Conservation (phyloP, 2,113 vertebrate genomes). For the Xenopus laevis region DNA sequence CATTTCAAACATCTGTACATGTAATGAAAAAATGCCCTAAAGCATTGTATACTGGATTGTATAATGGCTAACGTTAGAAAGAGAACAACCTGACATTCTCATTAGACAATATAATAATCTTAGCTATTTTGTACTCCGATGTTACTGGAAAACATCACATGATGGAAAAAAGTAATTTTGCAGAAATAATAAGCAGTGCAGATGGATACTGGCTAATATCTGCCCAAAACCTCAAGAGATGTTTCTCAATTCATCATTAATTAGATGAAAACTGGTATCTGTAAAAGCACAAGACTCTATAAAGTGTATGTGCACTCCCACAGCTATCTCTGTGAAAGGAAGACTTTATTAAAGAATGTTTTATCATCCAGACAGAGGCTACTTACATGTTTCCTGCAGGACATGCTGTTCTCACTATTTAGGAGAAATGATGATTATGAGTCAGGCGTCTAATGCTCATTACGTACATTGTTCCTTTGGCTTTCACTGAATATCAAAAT, state of each 20-base stretch:
- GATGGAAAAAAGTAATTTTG: constrained; percentile 23
- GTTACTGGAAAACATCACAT: constrained; percentile 7
- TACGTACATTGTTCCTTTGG: background rate
- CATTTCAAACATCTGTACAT: no score
- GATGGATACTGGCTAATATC: constrained; percentile 7
- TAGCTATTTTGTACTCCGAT: no score
- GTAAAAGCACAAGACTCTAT: background rate
- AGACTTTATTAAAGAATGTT: constrained; percentile 21
- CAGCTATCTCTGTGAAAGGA: constrained; percentile 7
- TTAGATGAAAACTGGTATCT: background rate
- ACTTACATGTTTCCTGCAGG: background rate
- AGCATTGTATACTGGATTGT: no score
- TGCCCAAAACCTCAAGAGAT: constrained; percentile 10
- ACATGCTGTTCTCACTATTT: constrained; percentile 20
- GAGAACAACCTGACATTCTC: no score
- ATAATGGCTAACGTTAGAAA: no score
- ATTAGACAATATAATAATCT: no score
- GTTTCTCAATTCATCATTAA: constrained; percentile 3
- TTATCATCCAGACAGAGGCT: constrained; percentile 17
- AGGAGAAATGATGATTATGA: constrained; percentile 11
- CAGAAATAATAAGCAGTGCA: constrained; percentile 13
- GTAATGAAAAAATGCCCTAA: no score
- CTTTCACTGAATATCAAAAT: background rate
- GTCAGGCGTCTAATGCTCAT: background rate
- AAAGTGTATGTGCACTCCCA: background rate